Percentiles rank a stretch among this genome's conserved stretches.
These are phyloP conservation scores for Hydrolagus colliei DNA, from an alignment of 2,797 vertebrate genomes.

Conservation along the genomic window DNA sequence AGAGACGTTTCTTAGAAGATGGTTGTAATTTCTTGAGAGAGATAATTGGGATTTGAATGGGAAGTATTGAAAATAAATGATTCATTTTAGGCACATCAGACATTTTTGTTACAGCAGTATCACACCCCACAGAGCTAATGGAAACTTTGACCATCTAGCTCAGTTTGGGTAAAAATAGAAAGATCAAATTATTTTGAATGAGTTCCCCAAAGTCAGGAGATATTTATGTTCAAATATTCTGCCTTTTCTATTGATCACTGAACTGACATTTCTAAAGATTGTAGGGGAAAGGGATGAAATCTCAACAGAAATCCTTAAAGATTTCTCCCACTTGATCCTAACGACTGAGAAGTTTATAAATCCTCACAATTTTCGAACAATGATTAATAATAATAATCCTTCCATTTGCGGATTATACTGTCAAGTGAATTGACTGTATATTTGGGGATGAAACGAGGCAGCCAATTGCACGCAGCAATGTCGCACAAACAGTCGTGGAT, in stretches of 20 bases:
- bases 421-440: too few species aligned
- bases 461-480: too few species aligned
- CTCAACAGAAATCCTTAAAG: background rate
- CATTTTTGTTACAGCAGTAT: background rate
- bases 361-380: too few species aligned
- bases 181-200: background rate
- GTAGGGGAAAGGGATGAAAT: background rate
- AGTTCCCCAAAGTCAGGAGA: too few species aligned
- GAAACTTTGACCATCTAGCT: background rate
- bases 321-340: background rate
- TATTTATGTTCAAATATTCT: background rate
- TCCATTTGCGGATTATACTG: too few species aligned
- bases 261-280: background rate
- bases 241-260: background rate
- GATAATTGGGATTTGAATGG: background rate
- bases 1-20: background rate
- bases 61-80: background rate
- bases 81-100: background rate
- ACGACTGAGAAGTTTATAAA: too few species aligned
- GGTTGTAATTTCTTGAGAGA: background rate
- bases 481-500: too few species aligned
- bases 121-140: background rate
- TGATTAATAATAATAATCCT: too few species aligned
- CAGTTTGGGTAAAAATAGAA: background rate
- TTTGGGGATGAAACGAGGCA: too few species aligned